Conservation (phyloP, 2,888 invertebrate genomes). For the Phlogophora meticulosa region DNA sequence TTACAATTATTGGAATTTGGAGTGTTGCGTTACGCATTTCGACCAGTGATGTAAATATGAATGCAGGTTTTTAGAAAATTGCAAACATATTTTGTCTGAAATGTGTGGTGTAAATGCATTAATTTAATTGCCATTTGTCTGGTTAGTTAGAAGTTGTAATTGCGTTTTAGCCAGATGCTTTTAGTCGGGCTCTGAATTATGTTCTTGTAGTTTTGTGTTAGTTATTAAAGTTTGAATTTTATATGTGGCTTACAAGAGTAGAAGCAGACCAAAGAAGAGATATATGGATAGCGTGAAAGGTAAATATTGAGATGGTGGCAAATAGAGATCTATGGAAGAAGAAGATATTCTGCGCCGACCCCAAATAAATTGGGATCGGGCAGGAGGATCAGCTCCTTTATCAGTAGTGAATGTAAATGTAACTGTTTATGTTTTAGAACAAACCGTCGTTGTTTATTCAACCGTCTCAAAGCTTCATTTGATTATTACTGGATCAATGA, state of each 20-base stretch:
- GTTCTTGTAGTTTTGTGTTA: not conserved
- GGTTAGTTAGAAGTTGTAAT: constrained; percentile 25
- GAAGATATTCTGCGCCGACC: too few species aligned
- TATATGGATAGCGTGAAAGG: too few species aligned
- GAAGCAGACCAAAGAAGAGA: too few species aligned
- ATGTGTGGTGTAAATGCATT: constrained; percentile 42
- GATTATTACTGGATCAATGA: not conserved
- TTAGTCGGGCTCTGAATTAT: constrained; percentile 1
- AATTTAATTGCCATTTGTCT: constrained; percentile 41
- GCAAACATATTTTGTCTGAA: constrained; percentile 32
- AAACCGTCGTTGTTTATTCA: constrained; percentile 30
- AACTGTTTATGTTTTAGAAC: constrained; percentile 2
- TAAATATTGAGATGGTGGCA: too few species aligned
- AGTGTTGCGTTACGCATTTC: constrained; percentile 49
- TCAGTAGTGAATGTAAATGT: not conserved
- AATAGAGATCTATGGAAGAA: too few species aligned
- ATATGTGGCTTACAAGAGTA: too few species aligned
- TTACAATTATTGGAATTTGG: constrained; percentile 58
- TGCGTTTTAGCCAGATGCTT: constrained; percentile 16
- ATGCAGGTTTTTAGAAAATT: constrained; percentile 57
- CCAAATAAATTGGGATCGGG: too few species aligned
- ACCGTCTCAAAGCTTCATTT: not conserved
- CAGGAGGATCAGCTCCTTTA: not conserved
- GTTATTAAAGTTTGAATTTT: constrained; percentile 1
- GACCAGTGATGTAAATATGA: constrained; percentile 55